A percentile compares a stretch with the other conserved stretches of the same genome.
These are phyloP conservation scores for Catocala fraxini DNA, from an alignment of 2,888 invertebrate genomes.

Conservation along the genomic window DNA sequence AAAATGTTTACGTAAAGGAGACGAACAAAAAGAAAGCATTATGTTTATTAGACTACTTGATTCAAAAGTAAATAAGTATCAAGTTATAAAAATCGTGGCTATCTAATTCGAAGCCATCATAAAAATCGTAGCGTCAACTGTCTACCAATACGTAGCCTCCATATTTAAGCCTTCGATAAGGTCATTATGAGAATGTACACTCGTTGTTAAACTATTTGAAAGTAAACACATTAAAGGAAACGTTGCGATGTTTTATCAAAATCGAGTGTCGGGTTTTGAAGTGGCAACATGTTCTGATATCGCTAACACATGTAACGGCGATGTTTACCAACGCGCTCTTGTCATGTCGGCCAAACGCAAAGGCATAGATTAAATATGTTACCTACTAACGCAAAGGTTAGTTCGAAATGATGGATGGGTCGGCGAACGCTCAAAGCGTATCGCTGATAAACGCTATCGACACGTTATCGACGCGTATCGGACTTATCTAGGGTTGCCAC, in stretches of 20 bases:
- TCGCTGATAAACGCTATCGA: conserved; percentile 77
- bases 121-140: conserved; percentile 37
- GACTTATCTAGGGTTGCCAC: conserved; percentile 62
- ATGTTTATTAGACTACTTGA: conserved; percentile 6
- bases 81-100: conserved; percentile 55
- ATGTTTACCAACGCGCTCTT: conserved; percentile 74
- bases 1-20: background rate
- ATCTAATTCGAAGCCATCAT: conserved; percentile 44
- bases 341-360: conserved; percentile 79
- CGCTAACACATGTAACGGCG: conserved; percentile 80
- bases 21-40: conserved; percentile 4
- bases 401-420: conserved; percentile 81
- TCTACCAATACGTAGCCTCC: conserved; percentile 29
- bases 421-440: conserved; percentile 84
- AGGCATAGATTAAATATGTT: conserved; percentile 70
- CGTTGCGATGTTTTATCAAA: conserved; percentile 70
- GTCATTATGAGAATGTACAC: conserved; percentile 55
- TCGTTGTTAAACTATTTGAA: conserved; percentile 59
- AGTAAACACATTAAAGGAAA: conserved; percentile 76
- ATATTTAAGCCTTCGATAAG: conserved; percentile 54
- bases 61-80: conserved; percentile 21
- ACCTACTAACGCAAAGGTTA: conserved; percentile 63
- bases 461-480: conserved; percentile 70
- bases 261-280: conserved; percentile 73
- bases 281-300: conserved; percentile 80